Evolutionary conservation across 30 jellyfish, hydroid and myxozoan species (phyloP).

Genomic region (Calvadosia cruxmelitensis): DNA sequence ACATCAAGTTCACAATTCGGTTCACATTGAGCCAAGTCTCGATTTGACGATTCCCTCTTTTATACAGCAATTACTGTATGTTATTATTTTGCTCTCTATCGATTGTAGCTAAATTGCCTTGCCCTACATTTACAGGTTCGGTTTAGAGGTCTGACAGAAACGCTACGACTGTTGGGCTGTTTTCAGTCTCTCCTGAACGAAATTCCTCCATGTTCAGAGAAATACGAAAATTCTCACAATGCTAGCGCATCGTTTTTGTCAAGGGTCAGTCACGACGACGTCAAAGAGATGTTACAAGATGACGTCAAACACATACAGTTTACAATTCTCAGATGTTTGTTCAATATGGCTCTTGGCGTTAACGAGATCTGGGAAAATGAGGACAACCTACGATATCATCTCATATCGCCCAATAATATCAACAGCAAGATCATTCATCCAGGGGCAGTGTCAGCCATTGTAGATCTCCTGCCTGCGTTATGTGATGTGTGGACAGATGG

Average conservation of each 20-base stretch:
- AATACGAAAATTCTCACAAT: neutral
- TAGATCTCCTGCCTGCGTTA: constrained; percentile 68
- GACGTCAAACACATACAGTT: constrained; percentile 40
- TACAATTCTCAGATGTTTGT: constrained; percentile 46
- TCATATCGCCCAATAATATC: constrained; percentile 5
- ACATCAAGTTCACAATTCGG: too few species aligned
- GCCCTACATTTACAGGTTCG: constrained; percentile 40
- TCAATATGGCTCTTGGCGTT: constrained; percentile 71
- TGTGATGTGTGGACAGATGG: constrained; percentile 27
- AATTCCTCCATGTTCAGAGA: constrained; percentile 19
- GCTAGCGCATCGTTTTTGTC: neutral
- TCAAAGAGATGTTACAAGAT: neutral
- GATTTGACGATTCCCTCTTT: too few species aligned
- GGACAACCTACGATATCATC: constrained; percentile 10
- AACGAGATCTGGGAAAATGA: constrained; percentile 66
- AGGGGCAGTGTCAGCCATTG: constrained; percentile 68
- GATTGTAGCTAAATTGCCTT: neutral
- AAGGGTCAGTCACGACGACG: neutral
- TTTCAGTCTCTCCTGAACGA: constrained; percentile 31
- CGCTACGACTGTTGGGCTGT: constrained; percentile 81
- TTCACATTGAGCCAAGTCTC: too few species aligned
- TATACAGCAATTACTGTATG: too few species aligned
- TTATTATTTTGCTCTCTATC: neutral
- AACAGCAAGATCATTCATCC: constrained; percentile 56
- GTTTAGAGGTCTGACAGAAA: constrained; percentile 79